Base-by-base conservation (phyloP, 2,888 invertebrate genomes). In the Papilio elwesi region DNA sequence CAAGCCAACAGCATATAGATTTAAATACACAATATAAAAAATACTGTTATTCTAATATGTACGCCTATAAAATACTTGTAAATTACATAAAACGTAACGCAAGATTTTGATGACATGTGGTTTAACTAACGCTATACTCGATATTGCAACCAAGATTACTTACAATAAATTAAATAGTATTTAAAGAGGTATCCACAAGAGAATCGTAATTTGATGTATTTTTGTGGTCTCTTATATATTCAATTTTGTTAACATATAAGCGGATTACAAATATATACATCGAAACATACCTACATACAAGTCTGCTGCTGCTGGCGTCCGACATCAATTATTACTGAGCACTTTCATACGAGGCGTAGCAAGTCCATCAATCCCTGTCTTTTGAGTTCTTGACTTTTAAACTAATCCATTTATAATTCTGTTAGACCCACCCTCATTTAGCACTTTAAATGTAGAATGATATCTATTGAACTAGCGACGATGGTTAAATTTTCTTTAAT, bases 321-420 rank as follows among this genome's bases (percentile, higher is more conserved):
- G 43, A 68, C 48, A 72, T 69, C 59, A 71, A 71, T 62, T 59
- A 68, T 68, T 71, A 68, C 26, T 57, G 71, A 73, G 63, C 72
- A 68, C 69, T 77, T 66, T 67, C 72, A 65, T 73, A 70, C 36
- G 64, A 73, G 82, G 80, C 78, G 80, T 80, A 77, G 73, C 75
- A 68, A 75, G 66, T 71, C 76, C 62, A 78, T 80, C 80, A 78
- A 76, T 74, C 75, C 76, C 66, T 65, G 75, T 76, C 78, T 74
- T 77, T 77, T 75, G 70, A 77, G 71, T 52, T 64, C 62, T 74
- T 67, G 73, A 80, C 74, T 78, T 78, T 68, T 71, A 76, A 79
- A 78, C 78, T 79, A 79, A 68, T 72, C 65, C 65, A 73, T 79
- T 78, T 76, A 76, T 78, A 77, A 79, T 77, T 82, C 76, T 76